A percentile compares a stretch with the other conserved stretches of the same genome.
Conservation (phyloP, 1,140 invertebrate species). For the Piezodorus guildinii region DNA sequence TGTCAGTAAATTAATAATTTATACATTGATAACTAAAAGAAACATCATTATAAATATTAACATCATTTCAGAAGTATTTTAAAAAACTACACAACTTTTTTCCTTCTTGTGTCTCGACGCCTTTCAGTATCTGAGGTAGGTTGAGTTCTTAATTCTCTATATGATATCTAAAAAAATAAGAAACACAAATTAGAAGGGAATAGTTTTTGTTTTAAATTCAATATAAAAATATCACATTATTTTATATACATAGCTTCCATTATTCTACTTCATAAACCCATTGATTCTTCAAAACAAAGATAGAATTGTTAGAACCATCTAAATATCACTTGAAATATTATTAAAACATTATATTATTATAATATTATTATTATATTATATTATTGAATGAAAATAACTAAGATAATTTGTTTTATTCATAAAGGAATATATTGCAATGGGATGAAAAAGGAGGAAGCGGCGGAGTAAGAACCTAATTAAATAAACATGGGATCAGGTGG, state of each 20-base stretch:
- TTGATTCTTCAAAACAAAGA: background rate
- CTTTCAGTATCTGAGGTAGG: conserved; percentile 37
- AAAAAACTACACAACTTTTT: conserved; percentile 30
- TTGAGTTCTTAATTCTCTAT: conserved; percentile 44
- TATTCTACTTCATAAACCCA: background rate
- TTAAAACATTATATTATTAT: no score
- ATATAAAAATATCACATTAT: background rate
- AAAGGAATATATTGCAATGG: no score
- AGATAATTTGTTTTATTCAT: no score
- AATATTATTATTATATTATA: no score
- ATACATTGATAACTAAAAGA: no score
- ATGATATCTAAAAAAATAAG: conserved; percentile 34
- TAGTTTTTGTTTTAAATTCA: conserved; percentile 16
- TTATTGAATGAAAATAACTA: no score
- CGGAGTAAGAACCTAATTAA: no score
- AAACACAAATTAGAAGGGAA: conserved; percentile 7
- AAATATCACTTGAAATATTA: background rate
- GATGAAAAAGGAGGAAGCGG: no score
- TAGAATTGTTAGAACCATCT: background rate
- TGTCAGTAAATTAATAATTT: no score
- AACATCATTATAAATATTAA: no score
- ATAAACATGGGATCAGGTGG: no score
- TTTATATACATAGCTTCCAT: background rate
- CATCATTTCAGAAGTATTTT: no score
- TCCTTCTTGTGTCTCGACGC: conserved; percentile 42